A percentile compares a stretch with the other conserved stretches of the same genome.
Conservation (phyloP, 2,797 vertebrate species). For the Myotis findleyi region DNA sequence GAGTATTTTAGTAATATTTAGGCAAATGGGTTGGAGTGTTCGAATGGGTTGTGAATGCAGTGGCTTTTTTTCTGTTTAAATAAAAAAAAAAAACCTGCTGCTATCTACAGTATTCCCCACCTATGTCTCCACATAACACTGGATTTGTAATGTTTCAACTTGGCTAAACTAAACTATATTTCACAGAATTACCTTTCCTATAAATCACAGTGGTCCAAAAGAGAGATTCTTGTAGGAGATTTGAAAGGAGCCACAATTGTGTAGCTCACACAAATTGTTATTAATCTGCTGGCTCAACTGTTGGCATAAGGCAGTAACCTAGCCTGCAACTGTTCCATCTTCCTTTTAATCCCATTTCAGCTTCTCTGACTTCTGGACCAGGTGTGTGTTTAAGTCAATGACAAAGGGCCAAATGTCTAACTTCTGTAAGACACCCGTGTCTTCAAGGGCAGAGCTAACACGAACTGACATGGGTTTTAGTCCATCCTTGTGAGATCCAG, state of each 20-base stretch:
- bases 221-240: neutral
- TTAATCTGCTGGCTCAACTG: neutral
- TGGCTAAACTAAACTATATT: conserved; percentile 13
- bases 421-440: neutral
- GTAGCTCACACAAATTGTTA: neutral
- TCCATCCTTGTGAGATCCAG: neutral
- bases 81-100: neutral
- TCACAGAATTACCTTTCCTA: conserved; percentile 3
- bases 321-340: neutral
- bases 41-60: neutral
- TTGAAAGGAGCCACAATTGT: neutral
- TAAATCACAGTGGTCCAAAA: neutral
- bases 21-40: conserved; percentile 9
- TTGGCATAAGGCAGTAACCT: neutral
- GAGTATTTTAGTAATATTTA: conserved; percentile 46
- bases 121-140: neutral
- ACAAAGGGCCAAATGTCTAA: neutral
- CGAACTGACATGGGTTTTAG: neutral
- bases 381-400: neutral
- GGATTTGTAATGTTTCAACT: neutral
- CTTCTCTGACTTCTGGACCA: neutral
- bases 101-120: neutral
- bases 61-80: conserved; percentile 27
- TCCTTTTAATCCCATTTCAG: neutral
- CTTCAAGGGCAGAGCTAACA: neutral